Percentiles rank a stretch among this genome's conserved stretches.
Conservation (phyloP, 2,113 vertebrate genomes). For the Australoheros scitulus region DNA sequence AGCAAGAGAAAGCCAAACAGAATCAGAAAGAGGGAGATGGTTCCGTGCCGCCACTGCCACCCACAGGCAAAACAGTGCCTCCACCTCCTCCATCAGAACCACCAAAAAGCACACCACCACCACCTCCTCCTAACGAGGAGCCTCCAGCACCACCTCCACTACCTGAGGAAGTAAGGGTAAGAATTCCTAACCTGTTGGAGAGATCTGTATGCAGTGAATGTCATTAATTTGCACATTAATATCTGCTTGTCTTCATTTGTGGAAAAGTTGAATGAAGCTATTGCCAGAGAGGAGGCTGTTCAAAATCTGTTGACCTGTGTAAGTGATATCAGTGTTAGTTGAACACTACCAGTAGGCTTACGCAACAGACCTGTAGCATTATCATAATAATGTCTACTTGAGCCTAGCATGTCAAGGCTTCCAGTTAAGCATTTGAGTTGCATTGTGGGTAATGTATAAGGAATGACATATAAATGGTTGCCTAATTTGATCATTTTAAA, state of each 20-base stretch:
- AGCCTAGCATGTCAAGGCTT: background rate
- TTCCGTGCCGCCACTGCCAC: background rate
- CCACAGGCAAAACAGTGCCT: conserved; percentile 43
- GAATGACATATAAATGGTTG: background rate
- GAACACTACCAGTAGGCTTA: background rate
- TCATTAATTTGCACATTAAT: background rate
- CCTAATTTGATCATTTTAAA: fast-evolving
- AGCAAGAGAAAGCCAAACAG: conserved; percentile 82
- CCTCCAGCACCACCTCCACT: conserved; percentile 83
- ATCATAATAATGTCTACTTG: fast-evolving
- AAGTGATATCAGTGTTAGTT: background rate
- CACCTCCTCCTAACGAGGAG: conserved; percentile 87
- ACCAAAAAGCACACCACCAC: conserved; percentile 78
- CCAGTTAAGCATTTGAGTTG: background rate
- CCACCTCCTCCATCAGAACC: conserved; percentile 77
- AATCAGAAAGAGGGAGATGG: conserved; percentile 56
- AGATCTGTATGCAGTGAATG: background rate
- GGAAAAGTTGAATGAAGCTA: too few relatives aligned
- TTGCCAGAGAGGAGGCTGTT: background rate
- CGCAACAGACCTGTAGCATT: background rate
- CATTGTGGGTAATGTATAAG: background rate
- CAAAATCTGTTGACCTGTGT: background rate
- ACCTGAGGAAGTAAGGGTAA: conserved; percentile 78
- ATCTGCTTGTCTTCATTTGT: background rate
- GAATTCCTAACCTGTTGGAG: background rate